Conservation (phyloP, 1,140 invertebrate genomes). For the Drosophila lowei region DNA sequence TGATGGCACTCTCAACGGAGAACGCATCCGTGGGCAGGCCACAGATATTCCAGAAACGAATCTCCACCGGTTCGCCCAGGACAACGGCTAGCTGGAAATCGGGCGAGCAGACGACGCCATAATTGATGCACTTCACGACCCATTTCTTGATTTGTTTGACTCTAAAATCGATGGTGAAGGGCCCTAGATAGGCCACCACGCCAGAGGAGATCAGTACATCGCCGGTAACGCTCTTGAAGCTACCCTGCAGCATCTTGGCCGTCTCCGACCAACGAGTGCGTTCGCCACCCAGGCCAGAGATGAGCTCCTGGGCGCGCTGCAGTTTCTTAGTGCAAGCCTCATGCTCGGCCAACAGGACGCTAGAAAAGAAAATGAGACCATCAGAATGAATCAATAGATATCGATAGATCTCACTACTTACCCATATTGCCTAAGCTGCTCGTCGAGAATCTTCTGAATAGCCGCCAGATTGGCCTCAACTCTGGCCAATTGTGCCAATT, state of each 20-base stretch:
- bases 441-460: conserved; percentile 88
- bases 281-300: conserved; percentile 93
- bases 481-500: conserved; percentile 88
- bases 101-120: conserved; percentile 89
- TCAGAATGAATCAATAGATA: not conserved
- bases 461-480: conserved; percentile 89
- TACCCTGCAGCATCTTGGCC: conserved; percentile 89
- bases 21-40: conserved; percentile 95
- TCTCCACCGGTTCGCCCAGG: conserved; percentile 93
- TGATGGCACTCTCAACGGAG: conserved; percentile 96
- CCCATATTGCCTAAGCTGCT: conserved; percentile 84
- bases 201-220: conserved; percentile 94
- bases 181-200: conserved; percentile 95
- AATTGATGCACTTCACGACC: conserved; percentile 87
- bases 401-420: conserved; percentile 13
- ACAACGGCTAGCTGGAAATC: conserved; percentile 90
- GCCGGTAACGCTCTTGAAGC: conserved; percentile 87
- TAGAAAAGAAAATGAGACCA: conserved; percentile 52
- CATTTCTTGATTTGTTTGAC: conserved; percentile 87
- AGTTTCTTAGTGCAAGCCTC: conserved; percentile 94
- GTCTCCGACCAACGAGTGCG: conserved; percentile 92
- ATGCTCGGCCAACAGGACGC: conserved; percentile 91
- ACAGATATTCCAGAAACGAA: conserved; percentile 95
- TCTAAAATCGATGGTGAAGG: conserved; percentile 92
- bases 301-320: conserved; percentile 95